A percentile compares a stretch with the other conserved stretches of the same genome.
phyloP scores from a whole-genome alignment of 2,888 invertebrate genomes.

The Oxytorus armatus region DNA sequence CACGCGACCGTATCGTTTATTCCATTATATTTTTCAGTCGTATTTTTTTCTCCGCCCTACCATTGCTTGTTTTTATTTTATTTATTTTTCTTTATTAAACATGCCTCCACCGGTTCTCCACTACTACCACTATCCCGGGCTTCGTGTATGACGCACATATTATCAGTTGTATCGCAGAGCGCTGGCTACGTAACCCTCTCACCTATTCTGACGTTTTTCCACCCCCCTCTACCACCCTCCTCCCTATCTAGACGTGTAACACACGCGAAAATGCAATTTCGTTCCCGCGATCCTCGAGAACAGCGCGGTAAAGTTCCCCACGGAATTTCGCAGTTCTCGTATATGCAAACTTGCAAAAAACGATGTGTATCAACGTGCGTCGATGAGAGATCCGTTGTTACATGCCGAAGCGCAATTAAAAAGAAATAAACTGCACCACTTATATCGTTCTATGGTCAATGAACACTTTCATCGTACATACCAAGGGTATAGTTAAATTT shows the following conservation, averaged over 20 bases:
- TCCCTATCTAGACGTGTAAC: conserved; percentile 40
- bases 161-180: conserved; percentile 56
- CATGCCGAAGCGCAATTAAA: neutral
- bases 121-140: conserved; percentile 26
- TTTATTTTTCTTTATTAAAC: conserved; percentile 43
- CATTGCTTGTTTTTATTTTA: conserved; percentile 21
- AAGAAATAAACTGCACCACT: neutral
- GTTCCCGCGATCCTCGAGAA: conserved; percentile 40
- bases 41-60: conserved; percentile 1
- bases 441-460: neutral
- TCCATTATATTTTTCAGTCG: conserved; percentile 57
- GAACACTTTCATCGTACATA: no score
- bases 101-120: no score
- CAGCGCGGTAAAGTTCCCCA: conserved; percentile 42
- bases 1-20: conserved; percentile 57
- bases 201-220: conserved; percentile 45
- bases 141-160: conserved; percentile 45
- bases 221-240: conserved; percentile 6
- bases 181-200: conserved; percentile 59
- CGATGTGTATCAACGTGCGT: conserved; percentile 17
- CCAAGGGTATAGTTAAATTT: no score
- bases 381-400: conserved; percentile 14
- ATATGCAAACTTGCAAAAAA: conserved; percentile 9
- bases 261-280: conserved; percentile 67
- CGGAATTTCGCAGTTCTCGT: conserved; percentile 38